A percentile compares a stretch with the other conserved stretches of the same genome.
Evolutionary conservation across 2,113 vertebrate genomes (phyloP).

Genomic region (Lepidothrix coronata): DNA sequence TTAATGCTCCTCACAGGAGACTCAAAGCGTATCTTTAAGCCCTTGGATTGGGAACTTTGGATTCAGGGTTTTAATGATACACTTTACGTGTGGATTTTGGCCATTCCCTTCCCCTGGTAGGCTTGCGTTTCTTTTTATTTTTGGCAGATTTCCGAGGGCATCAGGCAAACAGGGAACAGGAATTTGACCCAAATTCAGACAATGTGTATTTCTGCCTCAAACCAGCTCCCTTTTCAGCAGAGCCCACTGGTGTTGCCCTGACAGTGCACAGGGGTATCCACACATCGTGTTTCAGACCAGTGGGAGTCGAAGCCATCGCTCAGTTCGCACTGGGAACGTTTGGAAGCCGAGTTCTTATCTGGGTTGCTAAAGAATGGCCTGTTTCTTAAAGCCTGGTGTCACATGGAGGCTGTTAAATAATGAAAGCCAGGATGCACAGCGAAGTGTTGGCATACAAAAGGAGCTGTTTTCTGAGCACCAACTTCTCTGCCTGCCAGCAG

Average conservation of each 20-base stretch:
- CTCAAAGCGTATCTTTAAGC: neutral
- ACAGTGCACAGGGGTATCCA: neutral
- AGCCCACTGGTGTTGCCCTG: neutral
- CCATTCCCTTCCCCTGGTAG: neutral
- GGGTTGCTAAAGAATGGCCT: neutral
- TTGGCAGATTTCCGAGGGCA: neutral
- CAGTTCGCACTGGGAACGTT: neutral
- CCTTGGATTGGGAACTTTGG: neutral
- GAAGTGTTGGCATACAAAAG: neutral
- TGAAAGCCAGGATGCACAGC: neutral
- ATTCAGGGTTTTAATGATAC: neutral
- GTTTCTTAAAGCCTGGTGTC: neutral
- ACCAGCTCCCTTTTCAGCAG: neutral
- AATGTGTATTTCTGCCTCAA: neutral
- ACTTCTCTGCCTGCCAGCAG: neutral
- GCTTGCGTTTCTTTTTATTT: neutral
- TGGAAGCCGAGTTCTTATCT: neutral
- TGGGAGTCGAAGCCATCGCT: neutral
- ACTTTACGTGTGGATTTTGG: neutral
- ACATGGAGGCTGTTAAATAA: slow-evolving; percentile 33
- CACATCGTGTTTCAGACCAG: neutral
- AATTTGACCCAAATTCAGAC: neutral
- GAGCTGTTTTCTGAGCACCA: neutral
- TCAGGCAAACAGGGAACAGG: neutral
- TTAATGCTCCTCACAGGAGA: neutral